Evolutionary conservation across 2,797 vertebrate genomes (phyloP).

Genomic region (Urophycis tenuis): DNA sequence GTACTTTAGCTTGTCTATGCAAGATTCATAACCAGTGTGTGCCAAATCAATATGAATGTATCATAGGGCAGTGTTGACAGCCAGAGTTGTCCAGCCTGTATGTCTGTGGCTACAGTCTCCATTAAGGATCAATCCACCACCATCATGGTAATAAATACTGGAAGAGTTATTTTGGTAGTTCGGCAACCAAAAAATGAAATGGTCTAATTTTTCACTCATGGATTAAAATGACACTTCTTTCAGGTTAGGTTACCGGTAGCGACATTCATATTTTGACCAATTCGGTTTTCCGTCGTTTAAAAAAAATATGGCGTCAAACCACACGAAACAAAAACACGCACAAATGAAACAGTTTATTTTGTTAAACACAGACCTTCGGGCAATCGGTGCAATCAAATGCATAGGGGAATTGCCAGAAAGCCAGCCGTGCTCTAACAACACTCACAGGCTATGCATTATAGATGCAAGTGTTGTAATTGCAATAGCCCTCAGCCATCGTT

Average conservation of each 20-base stretch:
- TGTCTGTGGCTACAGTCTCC: background rate
- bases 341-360: background rate
- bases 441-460: background rate
- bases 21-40: background rate
- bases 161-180: background rate
- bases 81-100: background rate
- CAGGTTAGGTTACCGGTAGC: background rate
- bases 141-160: background rate
- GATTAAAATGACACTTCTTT: background rate
- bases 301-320: background rate
- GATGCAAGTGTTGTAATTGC: background rate
- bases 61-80: background rate
- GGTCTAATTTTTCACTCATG: background rate
- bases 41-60: background rate
- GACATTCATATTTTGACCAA: background rate
- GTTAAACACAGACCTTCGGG: background rate
- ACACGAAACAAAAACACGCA: background rate
- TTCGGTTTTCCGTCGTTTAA: background rate
- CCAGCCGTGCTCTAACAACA: background rate
- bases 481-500: background rate
- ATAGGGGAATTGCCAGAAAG: background rate
- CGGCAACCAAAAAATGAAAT: background rate
- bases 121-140: background rate
- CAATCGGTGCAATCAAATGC: background rate
- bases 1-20: background rate